These are phyloP conservation scores for Mungos mungo DNA, from an alignment of 2,113 vertebrate species.

Conservation along the genomic window DNA sequence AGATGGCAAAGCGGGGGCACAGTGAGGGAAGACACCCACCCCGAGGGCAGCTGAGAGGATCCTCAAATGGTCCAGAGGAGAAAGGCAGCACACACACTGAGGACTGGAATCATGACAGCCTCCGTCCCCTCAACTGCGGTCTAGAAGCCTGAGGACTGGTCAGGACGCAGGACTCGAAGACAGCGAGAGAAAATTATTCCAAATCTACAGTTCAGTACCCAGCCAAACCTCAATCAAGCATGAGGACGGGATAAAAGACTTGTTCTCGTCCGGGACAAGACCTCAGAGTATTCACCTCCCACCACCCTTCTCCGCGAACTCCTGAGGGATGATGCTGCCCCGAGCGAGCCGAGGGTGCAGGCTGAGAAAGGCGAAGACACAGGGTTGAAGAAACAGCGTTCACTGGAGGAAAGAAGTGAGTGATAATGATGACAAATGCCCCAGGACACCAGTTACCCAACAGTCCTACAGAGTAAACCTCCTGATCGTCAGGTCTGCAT, in stretches of 20 bases:
- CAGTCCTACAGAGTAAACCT: not conserved
- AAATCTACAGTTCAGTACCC: not conserved
- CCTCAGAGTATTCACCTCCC: not conserved
- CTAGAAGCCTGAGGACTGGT: not conserved
- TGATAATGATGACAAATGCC: fast-evolving
- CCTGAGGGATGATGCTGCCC: not conserved
- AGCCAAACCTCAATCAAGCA: not conserved
- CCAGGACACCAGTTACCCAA: not conserved
- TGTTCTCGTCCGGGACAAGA: not conserved
- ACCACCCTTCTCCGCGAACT: not conserved
- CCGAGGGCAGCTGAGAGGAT: not conserved
- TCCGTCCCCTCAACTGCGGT: not conserved
- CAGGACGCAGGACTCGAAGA: not conserved
- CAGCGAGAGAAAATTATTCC: not conserved
- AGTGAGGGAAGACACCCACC: not conserved
- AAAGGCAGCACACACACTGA: not conserved
- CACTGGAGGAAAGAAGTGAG: not conserved
- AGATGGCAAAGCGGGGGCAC: not conserved
- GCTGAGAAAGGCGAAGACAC: not conserved
- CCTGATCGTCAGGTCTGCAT: not conserved
- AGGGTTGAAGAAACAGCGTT: not conserved
- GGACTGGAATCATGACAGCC: not conserved
- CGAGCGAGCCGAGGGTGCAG: not conserved
- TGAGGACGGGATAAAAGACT: not conserved
- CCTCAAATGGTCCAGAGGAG: not conserved